Evolutionary conservation across 2,113 vertebrate species (phyloP).

Genomic region (Misgurnus anguillicaudatus): DNA sequence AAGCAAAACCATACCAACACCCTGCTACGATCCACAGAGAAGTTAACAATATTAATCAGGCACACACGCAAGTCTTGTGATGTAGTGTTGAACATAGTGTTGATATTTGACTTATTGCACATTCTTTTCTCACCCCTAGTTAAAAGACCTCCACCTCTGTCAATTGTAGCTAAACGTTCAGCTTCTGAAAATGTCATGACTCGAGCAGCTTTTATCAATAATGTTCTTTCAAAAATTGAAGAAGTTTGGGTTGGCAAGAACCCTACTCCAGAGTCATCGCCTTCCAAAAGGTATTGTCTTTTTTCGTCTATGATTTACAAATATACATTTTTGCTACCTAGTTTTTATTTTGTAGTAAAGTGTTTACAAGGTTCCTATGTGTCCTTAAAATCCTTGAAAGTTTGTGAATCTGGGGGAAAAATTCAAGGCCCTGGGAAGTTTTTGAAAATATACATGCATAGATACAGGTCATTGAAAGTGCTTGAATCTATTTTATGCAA

Average conservation of each 20-base stretch:
- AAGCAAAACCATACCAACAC: constrained; percentile 84
- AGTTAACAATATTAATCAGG: constrained; percentile 67
- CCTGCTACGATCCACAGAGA: constrained; percentile 77
- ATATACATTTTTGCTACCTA: too few species aligned
- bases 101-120: not conserved
- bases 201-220: constrained; percentile 87
- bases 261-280: constrained; percentile 62
- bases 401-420: too few species aligned
- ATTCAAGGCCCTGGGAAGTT: too few species aligned
- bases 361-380: too few species aligned
- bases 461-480: too few species aligned
- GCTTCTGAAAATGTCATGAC: constrained; percentile 79
- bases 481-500: too few species aligned
- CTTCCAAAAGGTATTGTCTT: constrained; percentile 70
- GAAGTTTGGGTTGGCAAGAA: constrained; percentile 84
- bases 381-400: too few species aligned
- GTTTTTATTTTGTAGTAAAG: too few species aligned
- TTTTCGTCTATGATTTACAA: too few species aligned
- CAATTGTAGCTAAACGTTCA: constrained; percentile 81
- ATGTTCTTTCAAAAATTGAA: constrained; percentile 86
- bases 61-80: not conserved
- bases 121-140: constrained; percentile 69
- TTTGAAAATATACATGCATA: too few species aligned
- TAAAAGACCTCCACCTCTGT: constrained; percentile 86
- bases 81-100: not conserved